These are phyloP conservation scores for Serinus canaria DNA, from an alignment of 2,113 vertebrate genomes.

Conservation along the genomic window DNA sequence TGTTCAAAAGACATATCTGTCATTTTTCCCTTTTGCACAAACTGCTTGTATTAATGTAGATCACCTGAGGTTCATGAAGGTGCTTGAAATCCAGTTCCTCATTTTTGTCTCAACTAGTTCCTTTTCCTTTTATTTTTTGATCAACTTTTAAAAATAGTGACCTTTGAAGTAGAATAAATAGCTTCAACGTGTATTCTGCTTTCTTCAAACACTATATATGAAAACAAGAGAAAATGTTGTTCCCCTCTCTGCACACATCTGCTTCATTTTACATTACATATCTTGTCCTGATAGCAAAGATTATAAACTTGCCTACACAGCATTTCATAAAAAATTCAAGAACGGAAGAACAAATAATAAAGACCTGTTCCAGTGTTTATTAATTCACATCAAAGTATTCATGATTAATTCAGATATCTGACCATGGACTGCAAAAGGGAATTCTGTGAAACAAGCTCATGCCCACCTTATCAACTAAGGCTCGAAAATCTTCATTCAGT, in stretches of 20 bases:
- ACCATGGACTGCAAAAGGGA: not conserved
- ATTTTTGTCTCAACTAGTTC: not conserved
- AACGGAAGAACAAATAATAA: conserved; percentile 31
- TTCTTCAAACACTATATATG: not conserved
- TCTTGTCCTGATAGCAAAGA: not conserved
- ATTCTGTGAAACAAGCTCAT: not conserved
- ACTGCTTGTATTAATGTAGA: not conserved
- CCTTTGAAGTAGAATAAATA: not conserved
- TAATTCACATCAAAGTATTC: conserved; percentile 7
- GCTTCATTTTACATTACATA: not conserved
- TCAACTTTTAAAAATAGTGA: not conserved
- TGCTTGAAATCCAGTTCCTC: not conserved
- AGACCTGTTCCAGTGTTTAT: not conserved
- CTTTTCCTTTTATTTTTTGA: not conserved
- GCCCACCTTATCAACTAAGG: not conserved
- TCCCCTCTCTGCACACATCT: not conserved
- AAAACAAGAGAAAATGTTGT: not conserved
- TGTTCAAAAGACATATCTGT: not conserved
- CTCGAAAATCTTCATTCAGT: not conserved
- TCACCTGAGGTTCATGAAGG: not conserved
- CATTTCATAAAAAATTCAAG: conserved; percentile 52
- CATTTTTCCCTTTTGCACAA: not conserved
- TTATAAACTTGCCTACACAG: conserved; percentile 20
- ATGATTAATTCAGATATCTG: conserved; percentile 41
- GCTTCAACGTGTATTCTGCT: not conserved